Conservation (phyloP, 1,140 invertebrate species). For the Drosophila teissieri region DNA sequence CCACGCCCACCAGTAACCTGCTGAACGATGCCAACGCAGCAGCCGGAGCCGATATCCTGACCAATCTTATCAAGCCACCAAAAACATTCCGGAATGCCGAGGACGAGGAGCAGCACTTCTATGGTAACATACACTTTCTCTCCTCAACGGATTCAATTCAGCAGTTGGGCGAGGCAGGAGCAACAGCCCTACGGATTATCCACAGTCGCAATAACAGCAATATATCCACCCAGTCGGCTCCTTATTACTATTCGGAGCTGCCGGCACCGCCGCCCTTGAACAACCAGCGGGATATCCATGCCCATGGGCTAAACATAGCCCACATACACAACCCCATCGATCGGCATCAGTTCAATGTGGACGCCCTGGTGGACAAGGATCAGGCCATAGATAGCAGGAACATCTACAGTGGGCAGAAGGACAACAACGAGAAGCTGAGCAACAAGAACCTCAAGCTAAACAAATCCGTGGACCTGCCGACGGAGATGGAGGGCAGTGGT, state of each 20-base stretch:
- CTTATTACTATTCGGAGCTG: conserved; percentile 94
- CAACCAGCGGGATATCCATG: conserved; percentile 87
- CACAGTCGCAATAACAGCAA: conserved; percentile 84
- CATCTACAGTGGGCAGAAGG: conserved; percentile 88
- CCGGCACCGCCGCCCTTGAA: conserved; percentile 85
- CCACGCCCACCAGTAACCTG: conserved; percentile 55
- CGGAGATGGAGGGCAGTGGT: conserved; percentile 24
- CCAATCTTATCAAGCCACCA: conserved; percentile 80
- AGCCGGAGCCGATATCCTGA: conserved; percentile 49
- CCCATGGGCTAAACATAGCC: conserved; percentile 88
- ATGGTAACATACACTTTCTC: conserved; percentile 82
- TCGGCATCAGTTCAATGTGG: conserved; percentile 84
- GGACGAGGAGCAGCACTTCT: conserved; percentile 77
- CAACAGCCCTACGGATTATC: conserved; percentile 58
- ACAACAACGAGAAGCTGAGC: conserved; percentile 77
- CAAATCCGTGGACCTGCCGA: conserved; percentile 32
- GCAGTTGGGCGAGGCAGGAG: conserved; percentile 41
- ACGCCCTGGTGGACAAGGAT: conserved; percentile 89
- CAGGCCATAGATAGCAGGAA: conserved; percentile 91
- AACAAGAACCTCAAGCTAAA: conserved; percentile 72
- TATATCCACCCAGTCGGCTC: conserved; percentile 87
- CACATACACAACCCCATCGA: conserved; percentile 92
- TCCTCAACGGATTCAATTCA: conserved; percentile 82
- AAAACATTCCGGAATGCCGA: conserved; percentile 77
- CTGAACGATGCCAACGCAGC: conserved; percentile 53